Conservation (phyloP, 2,797 vertebrate species). For the Danionella dracula region DNA sequence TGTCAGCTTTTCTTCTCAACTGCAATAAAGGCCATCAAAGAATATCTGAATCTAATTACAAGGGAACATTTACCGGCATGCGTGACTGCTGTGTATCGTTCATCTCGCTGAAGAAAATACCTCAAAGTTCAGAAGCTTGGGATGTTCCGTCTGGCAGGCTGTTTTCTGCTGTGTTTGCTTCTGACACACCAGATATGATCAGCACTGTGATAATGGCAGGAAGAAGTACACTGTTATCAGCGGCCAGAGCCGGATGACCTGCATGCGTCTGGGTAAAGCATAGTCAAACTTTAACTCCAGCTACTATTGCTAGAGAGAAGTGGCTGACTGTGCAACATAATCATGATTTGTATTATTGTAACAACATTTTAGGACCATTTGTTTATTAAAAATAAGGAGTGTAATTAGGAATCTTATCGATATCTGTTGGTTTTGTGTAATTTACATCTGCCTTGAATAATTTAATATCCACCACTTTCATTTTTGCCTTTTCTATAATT, state of each 20-base stretch:
- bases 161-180: constrained; percentile 21
- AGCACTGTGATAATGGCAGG: constrained; percentile 46
- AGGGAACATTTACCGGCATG: constrained; percentile 7
- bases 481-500: no score
- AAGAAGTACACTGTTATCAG: constrained; percentile 50
- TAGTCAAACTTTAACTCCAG: constrained; percentile 22
- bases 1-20: background rate
- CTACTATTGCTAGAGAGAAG: background rate
- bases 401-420: no score
- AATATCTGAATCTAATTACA: constrained; percentile 16
- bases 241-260: background rate
- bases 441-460: no score
- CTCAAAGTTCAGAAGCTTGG: background rate
- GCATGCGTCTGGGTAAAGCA: background rate
- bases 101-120: constrained; percentile 30
- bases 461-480: no score
- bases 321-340: background rate
- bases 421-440: no score
- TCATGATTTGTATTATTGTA: no score
- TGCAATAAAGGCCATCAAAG: constrained; percentile 25
- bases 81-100: background rate
- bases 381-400: no score
- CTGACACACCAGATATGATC: constrained; percentile 42
- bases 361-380: no score
- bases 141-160: background rate